Percentiles rank a stretch among this genome's conserved stretches.
These are phyloP conservation scores for Leptothorax acervorum DNA, from an alignment of 2,888 invertebrate species.

Conservation along the genomic window DNA sequence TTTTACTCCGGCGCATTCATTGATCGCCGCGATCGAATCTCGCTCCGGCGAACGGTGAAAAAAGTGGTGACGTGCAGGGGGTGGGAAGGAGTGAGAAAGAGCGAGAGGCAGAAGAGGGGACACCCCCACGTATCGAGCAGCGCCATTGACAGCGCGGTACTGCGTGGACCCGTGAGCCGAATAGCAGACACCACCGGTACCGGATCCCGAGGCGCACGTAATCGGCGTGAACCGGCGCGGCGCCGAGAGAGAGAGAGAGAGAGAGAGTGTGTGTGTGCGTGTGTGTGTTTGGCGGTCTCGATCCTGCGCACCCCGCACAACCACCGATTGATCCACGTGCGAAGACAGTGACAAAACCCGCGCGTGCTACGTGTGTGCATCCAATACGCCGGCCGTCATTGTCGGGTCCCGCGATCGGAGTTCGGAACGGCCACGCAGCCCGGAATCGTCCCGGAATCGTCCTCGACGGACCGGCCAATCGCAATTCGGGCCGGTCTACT, in stretches of 20 bases:
- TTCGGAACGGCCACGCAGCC: conserved; percentile 65
- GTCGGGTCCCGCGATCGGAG: conserved; percentile 52
- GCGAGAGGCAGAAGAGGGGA: conserved; percentile 9
- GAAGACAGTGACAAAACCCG: conserved; percentile 29
- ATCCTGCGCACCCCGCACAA: conserved; percentile 52
- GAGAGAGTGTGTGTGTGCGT: not conserved
- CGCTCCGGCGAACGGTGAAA: conserved; percentile 15
- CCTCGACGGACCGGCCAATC: conserved; percentile 69
- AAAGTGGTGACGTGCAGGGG: not conserved
- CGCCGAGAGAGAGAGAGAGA: not conserved
- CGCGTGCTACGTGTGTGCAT: conserved; percentile 35
- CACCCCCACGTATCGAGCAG: conserved; percentile 11
- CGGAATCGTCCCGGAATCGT: conserved; percentile 70
- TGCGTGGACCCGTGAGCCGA: conserved; percentile 30
- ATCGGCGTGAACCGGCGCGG: conserved; percentile 22
- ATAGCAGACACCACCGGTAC: not conserved
- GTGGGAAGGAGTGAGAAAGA: not conserved
- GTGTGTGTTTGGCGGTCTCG: not conserved
- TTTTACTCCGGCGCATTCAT: not conserved
- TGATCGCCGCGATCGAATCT: conserved; percentile 45
- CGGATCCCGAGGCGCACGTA: conserved; percentile 2
- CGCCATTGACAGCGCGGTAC: conserved; percentile 44
- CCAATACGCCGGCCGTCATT: not conserved
- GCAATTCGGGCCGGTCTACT: conserved; percentile 68
- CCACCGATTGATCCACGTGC: conserved; percentile 66